Evolutionary conservation across 2,797 vertebrate species (phyloP).

Genomic region (Oreochromis grahami): DNA sequence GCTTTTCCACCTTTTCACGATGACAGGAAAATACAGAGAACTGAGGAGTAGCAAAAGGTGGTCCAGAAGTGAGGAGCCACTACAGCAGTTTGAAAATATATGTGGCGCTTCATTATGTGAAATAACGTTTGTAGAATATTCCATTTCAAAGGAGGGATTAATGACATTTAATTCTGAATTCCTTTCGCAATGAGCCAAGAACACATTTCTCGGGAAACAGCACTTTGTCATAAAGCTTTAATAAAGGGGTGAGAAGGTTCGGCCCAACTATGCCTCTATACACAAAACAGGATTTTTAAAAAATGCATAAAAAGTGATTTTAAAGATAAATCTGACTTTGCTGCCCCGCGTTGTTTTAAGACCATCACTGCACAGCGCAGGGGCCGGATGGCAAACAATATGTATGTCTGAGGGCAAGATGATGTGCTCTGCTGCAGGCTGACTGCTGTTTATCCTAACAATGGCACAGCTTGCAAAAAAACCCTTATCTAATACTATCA

Average conservation of each 20-base stretch:
- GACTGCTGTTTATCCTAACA: constrained; percentile 48
- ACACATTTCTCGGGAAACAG: constrained; percentile 1
- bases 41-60: background rate
- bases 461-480: constrained; percentile 30
- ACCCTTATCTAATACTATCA: constrained; percentile 49
- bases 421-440: constrained; percentile 12
- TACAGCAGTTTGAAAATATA: background rate
- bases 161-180: constrained; percentile 1
- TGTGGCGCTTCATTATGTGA: background rate
- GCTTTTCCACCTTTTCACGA: constrained; percentile 11
- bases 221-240: background rate
- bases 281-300: background rate
- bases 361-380: background rate
- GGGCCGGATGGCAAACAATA: background rate
- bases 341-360: background rate
- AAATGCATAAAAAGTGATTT: background rate
- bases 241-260: background rate
- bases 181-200: background rate
- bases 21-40: background rate
- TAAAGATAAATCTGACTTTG: constrained; percentile 16
- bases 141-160: constrained; percentile 26
- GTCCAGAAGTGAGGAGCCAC: background rate
- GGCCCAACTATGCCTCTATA: background rate
- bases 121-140: constrained; percentile 12
- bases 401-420: background rate